Conservation (phyloP, 2,113 vertebrate genomes). For the Cavia porcellus region DNA sequence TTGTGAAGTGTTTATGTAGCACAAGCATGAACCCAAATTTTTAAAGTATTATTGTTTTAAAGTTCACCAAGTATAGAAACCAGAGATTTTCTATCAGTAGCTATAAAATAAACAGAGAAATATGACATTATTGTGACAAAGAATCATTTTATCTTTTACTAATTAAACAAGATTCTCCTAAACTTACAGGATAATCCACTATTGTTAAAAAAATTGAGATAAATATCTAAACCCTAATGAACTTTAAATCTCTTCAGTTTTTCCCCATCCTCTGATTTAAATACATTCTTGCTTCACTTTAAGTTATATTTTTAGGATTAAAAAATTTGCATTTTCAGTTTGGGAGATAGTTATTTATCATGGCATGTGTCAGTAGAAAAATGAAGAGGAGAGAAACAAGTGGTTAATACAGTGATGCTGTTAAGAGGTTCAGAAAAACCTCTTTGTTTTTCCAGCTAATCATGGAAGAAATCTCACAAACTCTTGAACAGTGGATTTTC, state of each 20-base stretch:
- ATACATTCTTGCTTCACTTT: background rate
- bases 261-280: background rate
- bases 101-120: slow-evolving; percentile 44
- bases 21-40: background rate
- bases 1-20: background rate
- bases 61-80: background rate
- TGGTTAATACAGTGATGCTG: background rate
- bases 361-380: background rate
- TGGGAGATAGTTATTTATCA: background rate
- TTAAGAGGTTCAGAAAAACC: background rate
- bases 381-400: background rate
- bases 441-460: background rate
- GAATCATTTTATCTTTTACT: slow-evolving; percentile 22
- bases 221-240: slow-evolving; percentile 59
- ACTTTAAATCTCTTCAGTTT: slow-evolving; percentile 57
- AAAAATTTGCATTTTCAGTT: background rate
- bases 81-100: background rate
- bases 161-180: slow-evolving; percentile 47
- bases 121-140: slow-evolving; percentile 51
- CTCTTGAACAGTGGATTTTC: background rate
- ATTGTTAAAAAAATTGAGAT: background rate
- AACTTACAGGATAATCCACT: slow-evolving; percentile 56
- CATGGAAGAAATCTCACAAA: background rate
- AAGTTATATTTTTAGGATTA: background rate
- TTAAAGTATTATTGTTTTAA: background rate